Conservation (phyloP, 2,113 vertebrate species). For the Puma concolor region DNA sequence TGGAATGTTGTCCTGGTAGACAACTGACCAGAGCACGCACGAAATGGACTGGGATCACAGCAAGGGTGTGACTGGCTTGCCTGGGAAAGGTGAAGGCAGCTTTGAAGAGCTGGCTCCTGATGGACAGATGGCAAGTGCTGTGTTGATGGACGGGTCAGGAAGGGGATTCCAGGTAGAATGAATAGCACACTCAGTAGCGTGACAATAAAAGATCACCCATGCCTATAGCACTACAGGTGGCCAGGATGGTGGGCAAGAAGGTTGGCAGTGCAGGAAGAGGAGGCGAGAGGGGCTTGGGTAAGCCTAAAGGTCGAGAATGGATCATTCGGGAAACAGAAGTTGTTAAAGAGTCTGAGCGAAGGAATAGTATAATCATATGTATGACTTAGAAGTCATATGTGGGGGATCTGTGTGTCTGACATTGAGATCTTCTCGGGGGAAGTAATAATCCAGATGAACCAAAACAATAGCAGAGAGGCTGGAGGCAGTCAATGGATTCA, state of each 20-base stretch:
- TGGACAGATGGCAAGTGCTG: background rate
- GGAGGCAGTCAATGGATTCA: background rate
- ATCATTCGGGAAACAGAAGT: background rate
- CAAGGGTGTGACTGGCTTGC: rapidly evolving
- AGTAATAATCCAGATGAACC: background rate
- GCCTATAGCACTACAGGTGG: too few relatives aligned
- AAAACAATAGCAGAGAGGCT: background rate
- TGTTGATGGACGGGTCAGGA: too few relatives aligned
- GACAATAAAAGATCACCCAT: background rate
- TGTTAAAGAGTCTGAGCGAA: background rate
- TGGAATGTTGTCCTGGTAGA: background rate
- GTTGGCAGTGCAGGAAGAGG: background rate
- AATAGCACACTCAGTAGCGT: background rate
- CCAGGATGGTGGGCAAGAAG: background rate
- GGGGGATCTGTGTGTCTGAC: background rate
- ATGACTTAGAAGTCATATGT: background rate
- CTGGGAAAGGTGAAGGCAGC: background rate
- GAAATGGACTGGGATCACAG: background rate
- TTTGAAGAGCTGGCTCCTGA: background rate
- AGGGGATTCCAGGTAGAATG: background rate
- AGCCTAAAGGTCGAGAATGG: background rate
- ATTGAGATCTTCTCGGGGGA: background rate
- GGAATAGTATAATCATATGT: background rate
- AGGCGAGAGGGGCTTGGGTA: background rate
- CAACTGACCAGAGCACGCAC: too few relatives aligned